Percentiles rank a stretch among this genome's conserved stretches.
Evolutionary conservation across 92 coral and sea anemone species (phyloP).

Genomic region (Palythoa grandis): DNA sequence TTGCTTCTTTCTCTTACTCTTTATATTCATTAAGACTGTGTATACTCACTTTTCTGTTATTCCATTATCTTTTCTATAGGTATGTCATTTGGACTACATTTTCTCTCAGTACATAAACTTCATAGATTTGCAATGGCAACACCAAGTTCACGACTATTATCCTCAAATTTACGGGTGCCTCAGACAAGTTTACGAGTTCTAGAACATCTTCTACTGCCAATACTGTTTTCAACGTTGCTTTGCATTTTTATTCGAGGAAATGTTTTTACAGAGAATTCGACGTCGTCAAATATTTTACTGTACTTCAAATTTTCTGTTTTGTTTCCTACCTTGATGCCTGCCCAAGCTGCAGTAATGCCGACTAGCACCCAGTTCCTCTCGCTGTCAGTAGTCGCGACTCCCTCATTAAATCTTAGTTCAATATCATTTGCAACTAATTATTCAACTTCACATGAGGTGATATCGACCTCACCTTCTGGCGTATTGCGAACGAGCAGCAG

Average conservation of each 20-base stretch:
- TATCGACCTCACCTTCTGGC: not conserved
- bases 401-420: not conserved
- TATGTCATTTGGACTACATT: not conserved
- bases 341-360: not conserved
- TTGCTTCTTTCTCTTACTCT: not conserved
- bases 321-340: constrained; percentile 5
- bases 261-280: constrained; percentile 12
- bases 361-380: not conserved
- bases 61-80: constrained; percentile 1
- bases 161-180: not conserved
- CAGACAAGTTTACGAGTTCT: not conserved
- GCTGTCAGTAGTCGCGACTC: constrained; percentile 16
- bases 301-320: not conserved
- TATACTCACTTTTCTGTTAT: not conserved
- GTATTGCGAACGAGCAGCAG: not conserved
- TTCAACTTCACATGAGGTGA: not conserved
- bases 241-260: constrained; percentile 16
- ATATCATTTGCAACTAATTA: not conserved
- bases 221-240: not conserved
- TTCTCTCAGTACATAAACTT: not conserved
- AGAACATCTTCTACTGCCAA: not conserved
- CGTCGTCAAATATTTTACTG: constrained; percentile 6
- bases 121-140: not conserved
- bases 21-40: too few species aligned
- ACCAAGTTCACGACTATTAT: not conserved